These are phyloP conservation scores for Vandiemenella viatica DNA, from an alignment of 2,888 invertebrate species.

Conservation along the genomic window DNA sequence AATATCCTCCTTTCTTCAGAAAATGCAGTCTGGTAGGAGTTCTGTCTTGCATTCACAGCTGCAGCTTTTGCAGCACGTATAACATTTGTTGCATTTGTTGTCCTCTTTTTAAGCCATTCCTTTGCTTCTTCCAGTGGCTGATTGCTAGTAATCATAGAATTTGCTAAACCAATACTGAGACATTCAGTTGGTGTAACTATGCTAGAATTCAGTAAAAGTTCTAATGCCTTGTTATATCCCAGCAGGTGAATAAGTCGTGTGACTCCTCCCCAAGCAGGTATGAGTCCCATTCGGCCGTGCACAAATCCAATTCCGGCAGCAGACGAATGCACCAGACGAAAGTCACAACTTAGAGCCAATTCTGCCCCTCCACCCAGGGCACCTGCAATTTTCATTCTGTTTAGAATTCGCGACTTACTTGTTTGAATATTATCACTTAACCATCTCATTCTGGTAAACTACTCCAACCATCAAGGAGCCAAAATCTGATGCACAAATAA, in stretches of 20 bases:
- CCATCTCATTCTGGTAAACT: too few relatives aligned
- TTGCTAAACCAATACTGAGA: constrained; percentile 27
- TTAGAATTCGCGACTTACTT: too few relatives aligned
- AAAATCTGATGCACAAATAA: too few relatives aligned
- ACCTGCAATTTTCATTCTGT: too few relatives aligned
- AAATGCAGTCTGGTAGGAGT: constrained; percentile 20
- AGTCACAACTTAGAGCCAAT: constrained; percentile 33
- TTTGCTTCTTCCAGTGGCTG: constrained; percentile 20
- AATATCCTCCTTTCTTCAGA: constrained; percentile 27
- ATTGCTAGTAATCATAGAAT: constrained; percentile 23
- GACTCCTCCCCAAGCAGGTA: constrained; percentile 36
- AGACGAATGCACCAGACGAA: constrained; percentile 26
- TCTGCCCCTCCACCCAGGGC: constrained; percentile 40
- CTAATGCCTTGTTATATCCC: constrained; percentile 28
- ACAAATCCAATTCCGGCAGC: constrained; percentile 31
- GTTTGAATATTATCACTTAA: too few relatives aligned
- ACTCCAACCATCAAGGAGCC: too few relatives aligned
- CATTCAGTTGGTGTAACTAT: constrained; percentile 26
- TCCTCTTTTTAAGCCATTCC: constrained; percentile 24
- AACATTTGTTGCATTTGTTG: constrained; percentile 20
- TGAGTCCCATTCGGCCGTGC: constrained; percentile 32
- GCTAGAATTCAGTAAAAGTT: constrained; percentile 25
- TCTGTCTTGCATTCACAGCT: constrained; percentile 19
- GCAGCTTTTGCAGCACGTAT: constrained; percentile 24
- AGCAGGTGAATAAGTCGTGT: constrained; percentile 28